Percentiles rank a stretch among this genome's conserved stretches.
phyloP scores from a whole-genome alignment of 2,797 vertebrate species.

The Gallinago stenura region DNA sequence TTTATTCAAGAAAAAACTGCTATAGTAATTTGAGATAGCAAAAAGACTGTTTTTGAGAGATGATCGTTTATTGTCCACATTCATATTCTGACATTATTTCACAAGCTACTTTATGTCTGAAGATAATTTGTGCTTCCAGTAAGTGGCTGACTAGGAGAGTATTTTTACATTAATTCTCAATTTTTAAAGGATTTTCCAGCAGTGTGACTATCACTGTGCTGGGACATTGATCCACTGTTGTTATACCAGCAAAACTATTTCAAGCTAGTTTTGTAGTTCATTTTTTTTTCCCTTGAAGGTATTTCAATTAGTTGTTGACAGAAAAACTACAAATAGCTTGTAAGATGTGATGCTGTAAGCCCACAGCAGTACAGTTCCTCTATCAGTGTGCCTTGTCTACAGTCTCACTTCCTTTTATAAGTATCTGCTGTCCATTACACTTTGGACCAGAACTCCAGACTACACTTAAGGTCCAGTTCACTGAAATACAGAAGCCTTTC shows the following conservation, averaged over 20 bases:
- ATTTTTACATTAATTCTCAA: not conserved
- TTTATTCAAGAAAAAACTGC: not conserved
- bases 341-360: not conserved
- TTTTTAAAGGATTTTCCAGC: not conserved
- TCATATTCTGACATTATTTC: not conserved
- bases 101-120: not conserved
- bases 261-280: not conserved
- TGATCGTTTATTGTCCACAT: not conserved
- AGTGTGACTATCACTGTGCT: not conserved
- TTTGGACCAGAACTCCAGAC: not conserved
- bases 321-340: not conserved
- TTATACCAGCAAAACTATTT: not conserved
- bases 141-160: not conserved
- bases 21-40: not conserved
- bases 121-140: not conserved
- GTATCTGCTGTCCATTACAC: not conserved
- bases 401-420: not conserved
- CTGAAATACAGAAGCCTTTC: not conserved
- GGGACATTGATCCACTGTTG: not conserved
- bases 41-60: not conserved
- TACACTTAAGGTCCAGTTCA: not conserved
- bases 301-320: not conserved
- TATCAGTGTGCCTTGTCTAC: not conserved
- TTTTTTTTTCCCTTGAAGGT: not conserved
- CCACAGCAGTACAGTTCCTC: not conserved